Evolutionary conservation across 2,888 invertebrate species (phyloP), one percentile per base, ranked within the genome.

Genomic region (Syritta pipiens): DNA sequence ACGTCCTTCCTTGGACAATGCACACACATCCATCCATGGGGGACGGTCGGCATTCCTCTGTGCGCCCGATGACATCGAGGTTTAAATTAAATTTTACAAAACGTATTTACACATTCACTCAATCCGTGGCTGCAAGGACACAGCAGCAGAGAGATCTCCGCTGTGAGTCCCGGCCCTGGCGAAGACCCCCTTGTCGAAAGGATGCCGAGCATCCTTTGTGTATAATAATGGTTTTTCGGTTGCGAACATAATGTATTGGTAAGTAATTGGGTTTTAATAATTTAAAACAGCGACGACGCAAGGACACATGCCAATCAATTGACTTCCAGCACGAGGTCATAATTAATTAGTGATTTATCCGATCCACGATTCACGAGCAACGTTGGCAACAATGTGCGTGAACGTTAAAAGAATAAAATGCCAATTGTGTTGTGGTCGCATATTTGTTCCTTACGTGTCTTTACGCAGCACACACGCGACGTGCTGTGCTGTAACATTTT

Each of bases 241-340:
- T 62, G 48, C 74, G 62, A 74, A 67, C 67, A 74, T 74, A 74
- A 74, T 79, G 60, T 74, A 67, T 74, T 68, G 79, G 67, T 68
- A 79, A 79, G 74, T 79, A 79, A 79, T 74, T 79, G 74, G 79
- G 79, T 79, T 79, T 79, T 74, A 79, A 79, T 79, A 79, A 74
- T 77, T 79, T 74, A 74, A 79, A 79, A 74, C 74, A 57, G 72
- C 5, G 14, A 4, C 14, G 5, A 44, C 44, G 48, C 60, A 79
- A 65, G 74, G 79, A 67, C 79, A 68, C 67, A 62, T 67, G 68
- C 62, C 79, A 74, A 79, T 79, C 74, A 67, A 68, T 57, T 49
- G 74, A 62, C 48, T 48, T 49, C 44, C 53, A 44, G 55, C 19
- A 48, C 62, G 74, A 62, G 79, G 79, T 74, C 62, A 74, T 74